These are phyloP conservation scores for Lasius platythorax DNA, from an alignment of 2,888 invertebrate genomes.

Conservation along the genomic window DNA sequence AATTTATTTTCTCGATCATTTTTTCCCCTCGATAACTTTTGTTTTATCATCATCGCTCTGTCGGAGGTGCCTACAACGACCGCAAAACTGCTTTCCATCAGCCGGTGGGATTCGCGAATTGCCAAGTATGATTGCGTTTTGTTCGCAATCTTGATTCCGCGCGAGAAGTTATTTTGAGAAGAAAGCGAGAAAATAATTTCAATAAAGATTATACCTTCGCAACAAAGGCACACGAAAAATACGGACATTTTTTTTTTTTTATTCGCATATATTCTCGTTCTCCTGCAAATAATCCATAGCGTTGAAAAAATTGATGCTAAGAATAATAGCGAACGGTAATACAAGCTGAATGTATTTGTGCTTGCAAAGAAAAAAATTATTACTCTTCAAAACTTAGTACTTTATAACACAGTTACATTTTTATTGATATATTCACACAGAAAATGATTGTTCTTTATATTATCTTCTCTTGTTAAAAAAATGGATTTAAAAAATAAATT, in stretches of 20 bases:
- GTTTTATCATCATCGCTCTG: conserved; percentile 2
- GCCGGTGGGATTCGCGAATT: conserved; percentile 2
- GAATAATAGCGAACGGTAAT: neutral
- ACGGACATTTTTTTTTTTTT: too few relatives aligned
- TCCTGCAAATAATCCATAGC: neutral
- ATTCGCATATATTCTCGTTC: neutral
- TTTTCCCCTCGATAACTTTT: conserved; percentile 10
- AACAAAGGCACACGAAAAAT: neutral
- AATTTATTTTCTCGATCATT: conserved; percentile 18
- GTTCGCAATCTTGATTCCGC: conserved; percentile 5
- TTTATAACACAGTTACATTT: conserved; percentile 10
- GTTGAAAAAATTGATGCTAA: neutral
- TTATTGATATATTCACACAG: neutral
- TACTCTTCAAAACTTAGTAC: neutral
- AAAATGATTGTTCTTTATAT: neutral
- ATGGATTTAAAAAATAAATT: neutral
- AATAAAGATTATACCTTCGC: neutral
- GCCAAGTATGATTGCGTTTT: conserved; percentile 27
- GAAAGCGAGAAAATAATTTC: neutral
- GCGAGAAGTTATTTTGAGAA: conserved; percentile 23
- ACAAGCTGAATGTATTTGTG: neutral
- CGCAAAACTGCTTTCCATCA: conserved; percentile 26
- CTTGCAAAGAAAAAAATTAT: neutral
- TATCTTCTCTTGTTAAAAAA: neutral
- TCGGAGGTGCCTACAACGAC: neutral